Conservation (phyloP, 2,888 invertebrate genomes). For the Melangyna quadrimaculata region DNA sequence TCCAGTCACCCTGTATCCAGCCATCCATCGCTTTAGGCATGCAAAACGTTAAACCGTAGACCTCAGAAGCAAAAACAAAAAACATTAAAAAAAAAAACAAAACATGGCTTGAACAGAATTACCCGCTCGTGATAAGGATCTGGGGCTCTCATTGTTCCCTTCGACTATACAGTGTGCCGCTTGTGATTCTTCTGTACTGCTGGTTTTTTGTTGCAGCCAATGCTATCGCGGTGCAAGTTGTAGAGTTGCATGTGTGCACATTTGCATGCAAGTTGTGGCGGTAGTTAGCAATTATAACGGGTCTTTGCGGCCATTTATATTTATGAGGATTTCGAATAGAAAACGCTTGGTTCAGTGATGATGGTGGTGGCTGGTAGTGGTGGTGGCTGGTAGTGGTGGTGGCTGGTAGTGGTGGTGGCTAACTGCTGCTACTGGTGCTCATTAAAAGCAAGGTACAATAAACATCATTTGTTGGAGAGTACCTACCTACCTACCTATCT, state of each 20-base stretch:
- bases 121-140: conserved; percentile 67
- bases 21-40: conserved; percentile 66
- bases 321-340: conserved; percentile 69
- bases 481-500: background rate
- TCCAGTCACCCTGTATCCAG: conserved; percentile 66
- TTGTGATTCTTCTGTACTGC: background rate
- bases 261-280: conserved; percentile 59
- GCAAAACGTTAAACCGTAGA: conserved; percentile 54
- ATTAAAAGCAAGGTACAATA: conserved; percentile 39
- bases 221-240: conserved; percentile 42
- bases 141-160: conserved; percentile 60
- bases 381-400: no score
- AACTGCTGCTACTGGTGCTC: conserved; percentile 7
- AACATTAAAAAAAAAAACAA: conserved; percentile 23
- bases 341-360: conserved; percentile 14
- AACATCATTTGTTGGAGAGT: conserved; percentile 36
- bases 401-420: no score
- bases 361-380: no score
- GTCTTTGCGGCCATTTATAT: conserved; percentile 69
- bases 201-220: conserved; percentile 48
- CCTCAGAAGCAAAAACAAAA: background rate
- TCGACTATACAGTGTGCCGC: background rate
- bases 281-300: conserved; percentile 68
- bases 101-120: conserved; percentile 69
- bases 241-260: conserved; percentile 54